These are phyloP conservation scores for Turnix velox DNA, from an alignment of 2,113 vertebrate species.

Conservation along the genomic window DNA sequence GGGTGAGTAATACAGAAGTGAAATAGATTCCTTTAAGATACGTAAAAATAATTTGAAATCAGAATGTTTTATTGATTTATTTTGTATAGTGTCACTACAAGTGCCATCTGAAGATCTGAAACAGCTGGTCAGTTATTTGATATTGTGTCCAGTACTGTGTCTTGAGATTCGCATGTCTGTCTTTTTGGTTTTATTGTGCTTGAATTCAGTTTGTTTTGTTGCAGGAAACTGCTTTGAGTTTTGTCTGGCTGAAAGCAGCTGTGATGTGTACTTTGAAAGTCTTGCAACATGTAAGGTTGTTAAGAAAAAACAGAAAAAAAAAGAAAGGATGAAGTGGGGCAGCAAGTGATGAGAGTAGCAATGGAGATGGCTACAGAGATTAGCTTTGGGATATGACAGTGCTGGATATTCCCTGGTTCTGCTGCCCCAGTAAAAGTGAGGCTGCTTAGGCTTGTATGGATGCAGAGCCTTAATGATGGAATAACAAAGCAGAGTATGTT, in stretches of 20 bases:
- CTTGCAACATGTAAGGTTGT: neutral
- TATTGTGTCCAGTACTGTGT: neutral
- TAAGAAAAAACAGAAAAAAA: neutral
- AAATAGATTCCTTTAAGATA: neutral
- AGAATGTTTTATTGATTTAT: neutral
- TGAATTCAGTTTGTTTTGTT: neutral
- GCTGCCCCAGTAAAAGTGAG: neutral
- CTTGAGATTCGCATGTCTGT: neutral
- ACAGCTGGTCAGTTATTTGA: neutral
- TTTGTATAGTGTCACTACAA: neutral
- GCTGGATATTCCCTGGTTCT: neutral
- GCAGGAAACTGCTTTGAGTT: neutral
- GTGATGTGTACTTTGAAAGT: neutral
- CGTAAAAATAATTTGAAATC: neutral
- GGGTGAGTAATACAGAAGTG: neutral
- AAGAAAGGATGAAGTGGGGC: accelerated
- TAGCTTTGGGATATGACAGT: neutral
- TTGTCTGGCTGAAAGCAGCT: neutral
- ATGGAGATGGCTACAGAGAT: neutral
- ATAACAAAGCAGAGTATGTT: neutral
- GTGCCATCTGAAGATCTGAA: neutral
- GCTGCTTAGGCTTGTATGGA: accelerated
- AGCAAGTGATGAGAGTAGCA: accelerated
- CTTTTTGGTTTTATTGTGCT: neutral
- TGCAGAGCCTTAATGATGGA: neutral